Base-by-base conservation (phyloP, 2,797 vertebrate genomes). In the Etheostoma perlongum region DNA sequence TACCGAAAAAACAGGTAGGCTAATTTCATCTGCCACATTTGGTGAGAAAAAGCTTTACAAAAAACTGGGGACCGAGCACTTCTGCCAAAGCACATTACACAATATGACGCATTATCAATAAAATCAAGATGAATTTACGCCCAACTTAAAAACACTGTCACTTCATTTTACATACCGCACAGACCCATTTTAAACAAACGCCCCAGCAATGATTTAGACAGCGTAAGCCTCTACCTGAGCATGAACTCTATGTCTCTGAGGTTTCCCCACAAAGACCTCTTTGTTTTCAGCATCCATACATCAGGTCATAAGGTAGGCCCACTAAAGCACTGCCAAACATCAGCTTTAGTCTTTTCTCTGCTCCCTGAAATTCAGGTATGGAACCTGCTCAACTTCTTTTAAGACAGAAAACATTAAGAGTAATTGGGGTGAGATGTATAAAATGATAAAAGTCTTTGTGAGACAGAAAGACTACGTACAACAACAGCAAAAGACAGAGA, bases 241-340 rank as follows among this genome's bases (percentile, higher is more conserved):
- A 75, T 94, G 92, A 93, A 94, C 91, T 88, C 85, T 59, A 14
- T 36, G 79, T 88, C 87, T 91, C 88, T 16, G 79, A 90, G 83
- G 87, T 85, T 83, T 77, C 78, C 54, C 73, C 78, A 94, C 89
- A 94, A 94, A 94, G 92, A 81, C 68, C 62, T 87, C 92, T 93
- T 94, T 93, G 93, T 95, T 85, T 89, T 72, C 81, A 46, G 83
- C 85, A 86, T 86, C 89, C 86, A 93, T 85, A 91, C 88, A 93
- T 95, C 93, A 94, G 81, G 85, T 85, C 74, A 85, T 12, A 89
- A 90, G 91, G 92, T 94, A 91, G 83, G 67, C 92, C 81, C 78
- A 72, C 88, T 66, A 82, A 95, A 90, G 87, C 91, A 59, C 93
- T 87, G 94, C 94, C 92, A 95, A 96, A 96, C 93, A 93, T 95